Conservation (phyloP, 2,888 invertebrate species). For the Trilocha varians region DNA sequence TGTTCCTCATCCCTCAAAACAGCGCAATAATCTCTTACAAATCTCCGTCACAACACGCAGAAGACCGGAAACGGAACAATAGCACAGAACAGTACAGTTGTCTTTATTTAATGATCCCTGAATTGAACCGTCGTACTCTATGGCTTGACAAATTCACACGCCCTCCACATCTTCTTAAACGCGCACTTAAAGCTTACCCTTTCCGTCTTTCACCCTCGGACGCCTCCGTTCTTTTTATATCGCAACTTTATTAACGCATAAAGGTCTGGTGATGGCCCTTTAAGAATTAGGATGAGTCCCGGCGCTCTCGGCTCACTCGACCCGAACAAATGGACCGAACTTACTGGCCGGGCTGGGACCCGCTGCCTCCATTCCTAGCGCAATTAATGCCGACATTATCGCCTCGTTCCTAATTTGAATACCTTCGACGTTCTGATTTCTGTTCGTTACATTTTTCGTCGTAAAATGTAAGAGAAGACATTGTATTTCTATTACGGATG, state of each 20-base stretch:
- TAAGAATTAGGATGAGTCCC: slow-evolving; percentile 71
- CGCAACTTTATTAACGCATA: slow-evolving; percentile 74
- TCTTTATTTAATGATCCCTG: slow-evolving; percentile 65
- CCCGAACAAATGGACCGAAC: slow-evolving; percentile 65
- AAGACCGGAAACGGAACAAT: neutral
- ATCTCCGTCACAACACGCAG: slow-evolving; percentile 7
- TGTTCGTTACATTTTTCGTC: slow-evolving; percentile 2
- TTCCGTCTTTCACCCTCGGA: slow-evolving; percentile 67
- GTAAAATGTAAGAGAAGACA: slow-evolving; percentile 2
- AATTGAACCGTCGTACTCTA: slow-evolving; percentile 59
- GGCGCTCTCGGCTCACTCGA: slow-evolving; percentile 44
- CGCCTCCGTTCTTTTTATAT: slow-evolving; percentile 71
- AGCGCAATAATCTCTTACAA: slow-evolving; percentile 10
- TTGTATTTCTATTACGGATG: slow-evolving; percentile 54
- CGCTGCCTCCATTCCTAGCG: slow-evolving; percentile 37
- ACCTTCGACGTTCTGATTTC: slow-evolving; percentile 31
- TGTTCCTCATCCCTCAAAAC: slow-evolving; percentile 22
- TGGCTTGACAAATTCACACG: slow-evolving; percentile 70
- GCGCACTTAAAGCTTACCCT: slow-evolving; percentile 70
- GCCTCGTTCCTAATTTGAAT: slow-evolving; percentile 54
- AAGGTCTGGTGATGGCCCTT: slow-evolving; percentile 71
- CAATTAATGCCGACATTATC: slow-evolving; percentile 59
- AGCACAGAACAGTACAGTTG: slow-evolving; percentile 21
- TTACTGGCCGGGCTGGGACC: slow-evolving; percentile 32
- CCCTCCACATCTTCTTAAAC: slow-evolving; percentile 69